A percentile compares a stretch with the other conserved stretches of the same genome.
phyloP scores from a whole-genome alignment of 1,140 invertebrate species.

The Drosophila insularis region DNA sequence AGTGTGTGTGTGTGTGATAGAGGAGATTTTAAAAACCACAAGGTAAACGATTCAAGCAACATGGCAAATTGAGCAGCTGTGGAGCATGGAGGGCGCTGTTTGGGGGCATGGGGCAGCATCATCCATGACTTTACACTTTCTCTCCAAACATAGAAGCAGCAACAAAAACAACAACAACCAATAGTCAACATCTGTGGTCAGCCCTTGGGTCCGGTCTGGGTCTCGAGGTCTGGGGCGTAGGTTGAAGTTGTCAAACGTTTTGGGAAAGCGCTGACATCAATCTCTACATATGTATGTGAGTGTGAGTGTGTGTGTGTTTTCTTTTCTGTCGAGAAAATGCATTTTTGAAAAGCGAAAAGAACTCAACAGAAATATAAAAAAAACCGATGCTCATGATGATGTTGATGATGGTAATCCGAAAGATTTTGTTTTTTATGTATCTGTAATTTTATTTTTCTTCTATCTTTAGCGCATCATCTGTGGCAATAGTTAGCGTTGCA shows the following conservation, averaged over 20 bases:
- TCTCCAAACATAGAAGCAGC: constrained; percentile 36
- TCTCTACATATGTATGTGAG: neutral
- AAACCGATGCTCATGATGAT: constrained; percentile 42
- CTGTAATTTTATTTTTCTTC: constrained; percentile 41
- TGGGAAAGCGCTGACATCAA: constrained; percentile 48
- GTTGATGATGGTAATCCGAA: constrained; percentile 53
- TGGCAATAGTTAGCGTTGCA: constrained; percentile 37
- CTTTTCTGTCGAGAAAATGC: constrained; percentile 35
- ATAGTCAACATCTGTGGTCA: constrained; percentile 61
- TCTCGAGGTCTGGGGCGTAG: constrained; percentile 32
- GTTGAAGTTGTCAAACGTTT: constrained; percentile 26
- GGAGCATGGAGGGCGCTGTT: constrained; percentile 1
- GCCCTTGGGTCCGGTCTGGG: constrained; percentile 25
- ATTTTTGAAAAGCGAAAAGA: constrained; percentile 71
- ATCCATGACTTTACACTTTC: constrained; percentile 75
- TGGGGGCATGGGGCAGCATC: constrained; percentile 21
- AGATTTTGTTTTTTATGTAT: constrained; percentile 46
- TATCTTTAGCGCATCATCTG: constrained; percentile 53
- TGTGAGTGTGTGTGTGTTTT: constrained; percentile 6
- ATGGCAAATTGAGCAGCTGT: constrained; percentile 47
- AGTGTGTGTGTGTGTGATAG: neutral
- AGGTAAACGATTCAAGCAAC: constrained; percentile 49
- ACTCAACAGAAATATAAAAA: constrained; percentile 48
- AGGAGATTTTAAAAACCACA: constrained; percentile 30
- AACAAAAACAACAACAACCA: constrained; percentile 33